These are phyloP conservation scores for Aplocera efformata DNA, from an alignment of 2,888 invertebrate genomes.

Conservation along the genomic window DNA sequence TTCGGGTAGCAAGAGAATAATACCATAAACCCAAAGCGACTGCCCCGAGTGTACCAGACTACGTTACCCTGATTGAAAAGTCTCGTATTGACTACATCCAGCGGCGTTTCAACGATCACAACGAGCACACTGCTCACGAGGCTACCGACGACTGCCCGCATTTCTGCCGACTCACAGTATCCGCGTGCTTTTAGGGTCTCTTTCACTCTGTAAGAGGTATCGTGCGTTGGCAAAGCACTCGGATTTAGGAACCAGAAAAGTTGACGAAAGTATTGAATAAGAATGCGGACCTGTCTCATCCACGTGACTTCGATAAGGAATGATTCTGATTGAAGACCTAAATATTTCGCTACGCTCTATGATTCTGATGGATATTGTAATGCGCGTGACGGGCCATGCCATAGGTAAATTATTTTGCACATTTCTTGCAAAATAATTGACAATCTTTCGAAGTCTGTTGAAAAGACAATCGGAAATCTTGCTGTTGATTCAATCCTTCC, in stretches of 20 bases:
- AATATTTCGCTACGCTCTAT: too few relatives aligned
- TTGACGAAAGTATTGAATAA: too few relatives aligned
- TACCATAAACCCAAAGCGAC: constrained; percentile 12
- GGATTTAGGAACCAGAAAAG: not conserved
- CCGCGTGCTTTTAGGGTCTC: constrained; percentile 46
- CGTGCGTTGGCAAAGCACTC: constrained; percentile 6
- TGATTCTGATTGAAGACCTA: too few relatives aligned
- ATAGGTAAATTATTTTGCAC: too few relatives aligned
- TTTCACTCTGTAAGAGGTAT: constrained; percentile 59
- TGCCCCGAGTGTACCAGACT: not conserved
- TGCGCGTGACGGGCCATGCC: too few relatives aligned
- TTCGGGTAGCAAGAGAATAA: not conserved
- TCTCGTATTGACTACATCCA: constrained; percentile 92
- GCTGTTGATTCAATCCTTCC: too few relatives aligned
- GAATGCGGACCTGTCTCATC: too few relatives aligned
- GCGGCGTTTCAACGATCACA: constrained; percentile 89
- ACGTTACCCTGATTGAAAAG: constrained; percentile 91
- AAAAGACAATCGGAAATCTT: too few relatives aligned
- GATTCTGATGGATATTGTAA: too few relatives aligned
- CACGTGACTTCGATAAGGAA: too few relatives aligned
- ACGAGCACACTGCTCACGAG: constrained; percentile 88
- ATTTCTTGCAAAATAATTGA: too few relatives aligned
- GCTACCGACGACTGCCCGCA: constrained; percentile 86
- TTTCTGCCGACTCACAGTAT: constrained; percentile 76
- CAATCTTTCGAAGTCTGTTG: too few relatives aligned